Percentiles rank a stretch among this genome's conserved stretches.
phyloP scores from a whole-genome alignment of 2,888 invertebrate genomes.

The Boloria selene region DNA sequence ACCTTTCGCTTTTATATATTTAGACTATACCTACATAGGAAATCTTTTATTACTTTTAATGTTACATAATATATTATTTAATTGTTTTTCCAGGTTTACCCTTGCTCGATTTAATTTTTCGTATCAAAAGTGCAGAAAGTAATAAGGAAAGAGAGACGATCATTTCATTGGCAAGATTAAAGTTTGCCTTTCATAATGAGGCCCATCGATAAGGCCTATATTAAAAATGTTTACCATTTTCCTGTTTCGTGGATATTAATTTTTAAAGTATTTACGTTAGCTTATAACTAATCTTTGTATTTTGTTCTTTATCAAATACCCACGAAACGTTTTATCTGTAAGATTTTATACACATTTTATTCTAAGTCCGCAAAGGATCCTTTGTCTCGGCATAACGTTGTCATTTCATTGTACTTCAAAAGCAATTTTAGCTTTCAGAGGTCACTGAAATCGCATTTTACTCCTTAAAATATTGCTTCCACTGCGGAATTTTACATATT shows the following conservation, averaged over 20 bases:
- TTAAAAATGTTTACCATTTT: neutral
- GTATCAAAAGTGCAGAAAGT: too few relatives aligned
- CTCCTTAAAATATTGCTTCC: neutral
- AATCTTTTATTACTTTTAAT: too few relatives aligned
- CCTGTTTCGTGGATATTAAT: neutral
- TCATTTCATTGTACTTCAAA: conserved; percentile 15
- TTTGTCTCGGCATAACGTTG: conserved; percentile 13
- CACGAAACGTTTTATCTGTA: neutral
- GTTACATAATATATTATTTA: too few relatives aligned
- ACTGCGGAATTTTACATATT: neutral
- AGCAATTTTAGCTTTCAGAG: conserved; percentile 10
- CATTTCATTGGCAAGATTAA: neutral
- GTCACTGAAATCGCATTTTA: conserved; percentile 12
- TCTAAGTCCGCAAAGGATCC: conserved; percentile 1
- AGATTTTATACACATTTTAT: neutral
- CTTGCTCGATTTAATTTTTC: too few relatives aligned
- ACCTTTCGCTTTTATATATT: too few relatives aligned
- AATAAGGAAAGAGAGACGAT: neutral
- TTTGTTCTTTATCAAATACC: neutral
- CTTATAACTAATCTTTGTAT: too few relatives aligned
- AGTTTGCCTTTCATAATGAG: neutral
- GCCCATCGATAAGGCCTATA: neutral
- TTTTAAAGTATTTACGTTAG: neutral
- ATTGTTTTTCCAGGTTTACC: too few relatives aligned
- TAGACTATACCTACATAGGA: too few relatives aligned